A percentile compares a stretch with the other conserved stretches of the same genome.
Evolutionary conservation across 37 sponge, comb jelly and placozoan species (phyloP).

Genomic region (Eunapius fragilis): DNA sequence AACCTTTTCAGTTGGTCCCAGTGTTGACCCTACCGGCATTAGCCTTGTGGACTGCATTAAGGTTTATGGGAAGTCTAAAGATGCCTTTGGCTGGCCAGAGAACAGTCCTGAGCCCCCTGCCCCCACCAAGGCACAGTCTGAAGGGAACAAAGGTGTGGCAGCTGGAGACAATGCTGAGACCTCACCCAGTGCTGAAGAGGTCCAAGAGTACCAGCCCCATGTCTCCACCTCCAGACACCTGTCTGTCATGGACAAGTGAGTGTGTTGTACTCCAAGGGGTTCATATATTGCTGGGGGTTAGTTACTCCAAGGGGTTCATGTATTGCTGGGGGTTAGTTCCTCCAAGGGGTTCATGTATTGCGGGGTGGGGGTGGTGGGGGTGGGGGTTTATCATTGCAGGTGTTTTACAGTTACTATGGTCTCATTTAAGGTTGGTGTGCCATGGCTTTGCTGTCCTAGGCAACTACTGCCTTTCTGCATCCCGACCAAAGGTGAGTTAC

Average conservation of each 20-base stretch:
- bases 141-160: not conserved
- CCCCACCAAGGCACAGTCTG: not conserved
- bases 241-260: slow-evolving; percentile 27
- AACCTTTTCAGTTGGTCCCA: slow-evolving; percentile 78
- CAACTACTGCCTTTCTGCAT: slow-evolving; percentile 51
- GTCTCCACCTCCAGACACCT: not conserved
- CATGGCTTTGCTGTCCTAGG: slow-evolving; percentile 56
- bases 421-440: slow-evolving; percentile 55
- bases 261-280: not conserved
- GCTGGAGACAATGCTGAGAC: not conserved
- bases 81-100: slow-evolving; percentile 80
- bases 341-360: not conserved
- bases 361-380: not conserved
- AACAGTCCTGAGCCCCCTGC: slow-evolving; percentile 18
- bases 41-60: slow-evolving; percentile 74
- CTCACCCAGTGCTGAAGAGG: slow-evolving; percentile 2
- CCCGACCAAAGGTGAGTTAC: not conserved
- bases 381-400: not conserved
- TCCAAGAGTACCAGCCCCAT: not conserved
- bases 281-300: too few relatives aligned
- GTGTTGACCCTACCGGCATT: slow-evolving; percentile 75
- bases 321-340: too few relatives aligned
- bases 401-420: too few relatives aligned
- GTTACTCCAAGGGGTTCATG: too few relatives aligned
- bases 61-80: slow-evolving; percentile 73